phyloP scores from a whole-genome alignment of 2,888 invertebrate genomes.

The Tineola bisselliella region DNA sequence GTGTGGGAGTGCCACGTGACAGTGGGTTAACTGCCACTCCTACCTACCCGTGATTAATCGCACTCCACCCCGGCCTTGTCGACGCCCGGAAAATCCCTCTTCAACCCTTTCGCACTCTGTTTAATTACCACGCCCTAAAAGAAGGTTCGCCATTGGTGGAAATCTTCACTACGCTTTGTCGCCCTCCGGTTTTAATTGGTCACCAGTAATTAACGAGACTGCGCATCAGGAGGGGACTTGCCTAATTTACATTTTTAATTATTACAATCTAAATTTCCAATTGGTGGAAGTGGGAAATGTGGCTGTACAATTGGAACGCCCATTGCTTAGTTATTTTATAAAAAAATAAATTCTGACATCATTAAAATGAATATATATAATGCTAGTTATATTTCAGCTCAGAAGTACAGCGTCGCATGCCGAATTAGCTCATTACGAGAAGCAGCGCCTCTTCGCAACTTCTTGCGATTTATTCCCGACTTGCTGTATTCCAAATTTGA shows the following conservation, averaged over 20 bases:
- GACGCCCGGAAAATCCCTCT: conserved; percentile 52
- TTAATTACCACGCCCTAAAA: conserved; percentile 67
- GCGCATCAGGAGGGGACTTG: conserved; percentile 49
- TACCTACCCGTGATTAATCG: conserved; percentile 47
- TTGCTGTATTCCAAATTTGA: conserved; percentile 38
- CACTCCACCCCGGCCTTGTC: conserved; percentile 35
- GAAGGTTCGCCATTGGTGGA: conserved; percentile 46
- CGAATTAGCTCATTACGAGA: conserved; percentile 50
- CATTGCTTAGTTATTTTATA: neutral
- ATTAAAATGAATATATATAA: too few relatives aligned
- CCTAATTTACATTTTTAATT: conserved; percentile 67
- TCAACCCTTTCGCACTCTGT: conserved; percentile 56
- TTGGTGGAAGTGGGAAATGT: conserved; percentile 5
- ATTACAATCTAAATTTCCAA: conserved; percentile 27
- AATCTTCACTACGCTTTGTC: conserved; percentile 33
- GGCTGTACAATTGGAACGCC: neutral
- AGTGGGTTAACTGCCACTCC: conserved; percentile 26
- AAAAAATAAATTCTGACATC: too few relatives aligned
- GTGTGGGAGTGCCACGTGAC: conserved; percentile 28
- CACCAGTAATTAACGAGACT: conserved; percentile 61
- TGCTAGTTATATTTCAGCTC: too few relatives aligned
- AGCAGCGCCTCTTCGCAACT: conserved; percentile 22
- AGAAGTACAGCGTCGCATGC: conserved; percentile 26
- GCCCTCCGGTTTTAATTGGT: conserved; percentile 59
- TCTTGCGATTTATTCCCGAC: conserved; percentile 36